Evolutionary conservation across 2,888 invertebrate genomes (phyloP).

Genomic region (Laothoe populi): DNA sequence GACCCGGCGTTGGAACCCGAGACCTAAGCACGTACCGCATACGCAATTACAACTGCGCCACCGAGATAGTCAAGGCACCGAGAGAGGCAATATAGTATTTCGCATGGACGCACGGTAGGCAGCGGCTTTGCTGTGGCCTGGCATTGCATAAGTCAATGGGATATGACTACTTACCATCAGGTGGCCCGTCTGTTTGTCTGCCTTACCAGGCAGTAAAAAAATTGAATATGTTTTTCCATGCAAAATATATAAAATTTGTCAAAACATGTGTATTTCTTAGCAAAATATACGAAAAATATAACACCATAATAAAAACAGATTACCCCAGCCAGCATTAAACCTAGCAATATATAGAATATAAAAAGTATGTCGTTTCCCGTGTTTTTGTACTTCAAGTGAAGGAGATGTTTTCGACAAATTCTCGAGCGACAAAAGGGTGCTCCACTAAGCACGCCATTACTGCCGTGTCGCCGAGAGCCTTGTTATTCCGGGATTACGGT

Average conservation of each 20-base stretch:
- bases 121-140: too few relatives aligned
- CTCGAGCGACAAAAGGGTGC: slow-evolving; percentile 47
- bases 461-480: slow-evolving; percentile 40
- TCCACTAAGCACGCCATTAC: slow-evolving; percentile 51
- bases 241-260: background rate
- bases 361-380: slow-evolving; percentile 27
- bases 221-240: too few relatives aligned
- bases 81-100: too few relatives aligned
- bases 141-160: too few relatives aligned
- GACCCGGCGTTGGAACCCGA: too few relatives aligned
- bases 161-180: too few relatives aligned
- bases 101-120: too few relatives aligned
- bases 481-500: slow-evolving; percentile 54
- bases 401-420: slow-evolving; percentile 40
- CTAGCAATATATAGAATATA: background rate
- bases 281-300: background rate
- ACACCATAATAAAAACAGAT: background rate
- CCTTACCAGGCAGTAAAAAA: too few relatives aligned
- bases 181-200: too few relatives aligned
- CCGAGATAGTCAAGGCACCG: too few relatives aligned
- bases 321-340: background rate
- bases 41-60: too few relatives aligned
- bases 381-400: slow-evolving; percentile 32
- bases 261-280: background rate
- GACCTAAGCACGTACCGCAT: too few relatives aligned